phyloP scores from a whole-genome alignment of 2,113 vertebrate species.

The Oenanthe oenanthe region DNA sequence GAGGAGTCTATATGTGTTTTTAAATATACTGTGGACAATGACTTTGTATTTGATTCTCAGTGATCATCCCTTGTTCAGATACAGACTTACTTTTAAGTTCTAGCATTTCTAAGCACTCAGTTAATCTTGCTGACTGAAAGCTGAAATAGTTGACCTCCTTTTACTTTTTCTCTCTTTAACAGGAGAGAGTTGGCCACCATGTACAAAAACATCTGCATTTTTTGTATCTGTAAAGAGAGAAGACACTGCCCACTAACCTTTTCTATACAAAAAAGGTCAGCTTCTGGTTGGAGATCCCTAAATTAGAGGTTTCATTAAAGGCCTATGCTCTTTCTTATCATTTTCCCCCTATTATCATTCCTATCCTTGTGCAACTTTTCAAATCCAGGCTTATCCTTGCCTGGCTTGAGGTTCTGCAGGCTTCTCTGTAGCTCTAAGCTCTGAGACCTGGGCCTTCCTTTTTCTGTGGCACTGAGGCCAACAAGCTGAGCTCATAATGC shows the following conservation, averaged over 20 bases:
- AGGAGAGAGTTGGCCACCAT: not conserved
- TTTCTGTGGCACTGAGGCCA: not conserved
- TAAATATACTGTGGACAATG: not conserved
- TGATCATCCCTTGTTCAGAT: not conserved
- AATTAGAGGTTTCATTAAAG: not conserved
- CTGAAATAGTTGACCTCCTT: not conserved
- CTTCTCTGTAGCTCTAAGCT: not conserved
- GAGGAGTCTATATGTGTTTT: not conserved
- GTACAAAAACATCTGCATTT: not conserved
- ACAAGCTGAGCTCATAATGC: not conserved
- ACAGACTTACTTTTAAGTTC: not conserved
- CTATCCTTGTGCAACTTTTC: not conserved
- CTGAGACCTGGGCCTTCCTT: not conserved
- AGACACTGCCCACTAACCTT: not conserved
- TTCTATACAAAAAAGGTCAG: not conserved
- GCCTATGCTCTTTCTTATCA: not conserved
- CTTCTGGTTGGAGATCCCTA: not conserved
- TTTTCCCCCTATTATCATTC: not conserved
- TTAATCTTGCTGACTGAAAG: not conserved
- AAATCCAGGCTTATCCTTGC: not conserved
- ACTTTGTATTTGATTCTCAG: not conserved
- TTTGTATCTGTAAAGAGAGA: not conserved
- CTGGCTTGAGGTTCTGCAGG: not conserved
- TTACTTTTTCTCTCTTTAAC: not conserved
- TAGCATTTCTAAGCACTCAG: not conserved